phyloP scores from a whole-genome alignment of 2,113 vertebrate genomes.

The Laterallus jamaicensis region DNA sequence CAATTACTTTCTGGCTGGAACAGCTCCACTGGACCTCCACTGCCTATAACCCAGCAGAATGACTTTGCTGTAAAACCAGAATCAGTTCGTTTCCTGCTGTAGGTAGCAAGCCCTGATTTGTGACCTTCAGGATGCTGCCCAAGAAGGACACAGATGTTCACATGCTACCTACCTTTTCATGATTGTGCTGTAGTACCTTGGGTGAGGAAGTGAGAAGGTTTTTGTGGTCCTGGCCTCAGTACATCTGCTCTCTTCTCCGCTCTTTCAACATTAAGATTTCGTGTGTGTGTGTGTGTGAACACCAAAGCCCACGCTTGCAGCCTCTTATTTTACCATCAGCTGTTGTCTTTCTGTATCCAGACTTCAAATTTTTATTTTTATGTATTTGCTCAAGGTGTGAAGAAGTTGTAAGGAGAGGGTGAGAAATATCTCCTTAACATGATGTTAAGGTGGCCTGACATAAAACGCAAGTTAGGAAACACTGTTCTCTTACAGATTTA shows the following conservation, averaged over 20 bases:
- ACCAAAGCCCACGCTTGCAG: not conserved
- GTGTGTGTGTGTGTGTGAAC: not conserved
- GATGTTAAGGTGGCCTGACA: not conserved
- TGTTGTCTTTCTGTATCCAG: not conserved
- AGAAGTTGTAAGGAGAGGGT: not conserved
- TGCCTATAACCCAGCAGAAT: not conserved
- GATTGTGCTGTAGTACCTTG: not conserved
- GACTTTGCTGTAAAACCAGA: not conserved
- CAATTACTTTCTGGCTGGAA: not conserved
- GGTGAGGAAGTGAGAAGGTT: not conserved
- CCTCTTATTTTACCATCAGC: not conserved
- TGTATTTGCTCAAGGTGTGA: not conserved
- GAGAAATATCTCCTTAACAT: not conserved
- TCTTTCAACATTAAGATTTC: not conserved
- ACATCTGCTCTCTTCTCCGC: not conserved
- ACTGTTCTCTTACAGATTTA: not conserved
- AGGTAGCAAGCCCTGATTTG: not conserved
- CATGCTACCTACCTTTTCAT: accelerated
- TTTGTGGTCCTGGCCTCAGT: not conserved
- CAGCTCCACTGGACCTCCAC: not conserved
- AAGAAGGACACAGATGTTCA: not conserved
- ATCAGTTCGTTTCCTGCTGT: not conserved
- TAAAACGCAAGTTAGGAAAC: not conserved
- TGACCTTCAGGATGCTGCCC: not conserved
- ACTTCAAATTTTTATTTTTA: not conserved